These are phyloP conservation scores for Poeciliopsis prolifica DNA, from an alignment of 2,113 vertebrate species.

Conservation along the genomic window DNA sequence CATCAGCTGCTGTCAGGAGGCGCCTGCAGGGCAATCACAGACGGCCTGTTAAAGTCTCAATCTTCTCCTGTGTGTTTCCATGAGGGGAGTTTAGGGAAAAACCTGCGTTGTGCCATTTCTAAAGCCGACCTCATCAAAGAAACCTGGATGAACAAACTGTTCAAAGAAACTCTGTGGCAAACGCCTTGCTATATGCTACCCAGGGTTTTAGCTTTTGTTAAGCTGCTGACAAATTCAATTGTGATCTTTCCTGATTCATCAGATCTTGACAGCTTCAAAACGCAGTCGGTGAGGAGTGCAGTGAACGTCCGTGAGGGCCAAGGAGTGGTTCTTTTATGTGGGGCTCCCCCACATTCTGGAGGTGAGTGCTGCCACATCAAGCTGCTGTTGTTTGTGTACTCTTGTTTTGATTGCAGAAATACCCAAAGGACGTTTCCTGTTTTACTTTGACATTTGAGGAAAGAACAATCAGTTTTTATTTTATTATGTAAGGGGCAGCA, in stretches of 20 bases:
- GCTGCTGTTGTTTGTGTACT: too few species aligned
- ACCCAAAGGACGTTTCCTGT: slow-evolving; percentile 7
- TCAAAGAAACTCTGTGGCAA: slow-evolving; percentile 6
- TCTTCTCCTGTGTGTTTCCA: slow-evolving; percentile 36
- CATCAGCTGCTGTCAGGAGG: slow-evolving; percentile 43
- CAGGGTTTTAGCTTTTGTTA: background rate
- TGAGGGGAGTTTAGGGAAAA: slow-evolving; percentile 16
- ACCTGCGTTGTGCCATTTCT: slow-evolving; percentile 10
- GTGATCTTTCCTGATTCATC: slow-evolving; percentile 50
- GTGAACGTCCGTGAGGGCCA: slow-evolving; percentile 95
- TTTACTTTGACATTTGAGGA: slow-evolving; percentile 33
- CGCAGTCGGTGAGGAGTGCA: slow-evolving; percentile 83
- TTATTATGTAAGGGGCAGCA: too few species aligned
- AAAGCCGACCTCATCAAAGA: slow-evolving; percentile 32
- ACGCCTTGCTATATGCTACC: background rate
- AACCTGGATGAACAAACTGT: background rate
- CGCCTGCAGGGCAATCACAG: slow-evolving; percentile 47
- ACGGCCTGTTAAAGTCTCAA: slow-evolving; percentile 52
- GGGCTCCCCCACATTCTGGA: slow-evolving; percentile 85
- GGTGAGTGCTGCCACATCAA: slow-evolving; percentile 77
- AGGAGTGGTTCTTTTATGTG: slow-evolving; percentile 92
- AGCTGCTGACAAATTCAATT: slow-evolving; percentile 3
- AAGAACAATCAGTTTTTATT: background rate
- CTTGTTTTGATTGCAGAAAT: background rate
- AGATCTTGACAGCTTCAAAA: slow-evolving; percentile 90